phyloP scores from a whole-genome alignment of 2,888 invertebrate genomes.

The Coleophora flavipennella region DNA sequence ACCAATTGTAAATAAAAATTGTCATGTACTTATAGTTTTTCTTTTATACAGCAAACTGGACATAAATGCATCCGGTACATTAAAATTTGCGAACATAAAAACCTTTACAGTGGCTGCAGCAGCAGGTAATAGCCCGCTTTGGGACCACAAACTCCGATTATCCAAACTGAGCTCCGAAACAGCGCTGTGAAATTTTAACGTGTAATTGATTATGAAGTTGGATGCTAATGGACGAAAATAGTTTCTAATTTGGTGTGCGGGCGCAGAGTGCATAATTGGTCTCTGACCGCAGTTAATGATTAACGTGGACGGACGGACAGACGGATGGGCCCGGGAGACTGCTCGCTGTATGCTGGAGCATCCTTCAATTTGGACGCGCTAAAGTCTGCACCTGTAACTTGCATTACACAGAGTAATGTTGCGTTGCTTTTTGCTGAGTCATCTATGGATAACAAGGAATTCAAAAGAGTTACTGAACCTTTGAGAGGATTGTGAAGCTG shows the following conservation, averaged over 20 bases:
- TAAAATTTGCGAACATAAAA: conserved; percentile 60
- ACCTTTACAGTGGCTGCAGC: conserved; percentile 52
- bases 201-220: conserved; percentile 72
- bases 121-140: conserved; percentile 58
- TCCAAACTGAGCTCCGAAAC: conserved; percentile 63
- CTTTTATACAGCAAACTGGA: neutral
- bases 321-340: conserved; percentile 33
- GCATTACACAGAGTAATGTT: no score
- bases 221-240: conserved; percentile 68
- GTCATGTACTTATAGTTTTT: no score
- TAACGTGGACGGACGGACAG: conserved; percentile 38
- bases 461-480: no score
- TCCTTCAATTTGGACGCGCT: conserved; percentile 37
- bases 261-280: conserved; percentile 53
- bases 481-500: no score
- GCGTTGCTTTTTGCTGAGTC: no score
- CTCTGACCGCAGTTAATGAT: conserved; percentile 62
- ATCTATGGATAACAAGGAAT: no score
- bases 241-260: conserved; percentile 69
- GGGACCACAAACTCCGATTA: conserved; percentile 73
- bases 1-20: no score
- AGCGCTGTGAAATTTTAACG: conserved; percentile 65
- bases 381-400: neutral
- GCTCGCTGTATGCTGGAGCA: conserved; percentile 17
- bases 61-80: conserved; percentile 51